These are phyloP conservation scores for Aplysia californica DNA, from an alignment of 1,140 invertebrate species.

Conservation along the genomic window DNA sequence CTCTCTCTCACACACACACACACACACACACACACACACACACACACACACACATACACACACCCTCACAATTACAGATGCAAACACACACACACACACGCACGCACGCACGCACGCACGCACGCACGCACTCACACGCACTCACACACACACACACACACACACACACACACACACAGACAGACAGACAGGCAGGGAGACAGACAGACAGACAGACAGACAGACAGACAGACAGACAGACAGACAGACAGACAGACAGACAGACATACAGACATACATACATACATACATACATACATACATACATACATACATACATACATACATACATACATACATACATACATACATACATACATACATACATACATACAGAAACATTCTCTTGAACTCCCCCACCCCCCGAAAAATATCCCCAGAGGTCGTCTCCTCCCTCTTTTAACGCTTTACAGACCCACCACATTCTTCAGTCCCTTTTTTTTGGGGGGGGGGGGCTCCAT, in stretches of 20 bases:
- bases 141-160: not conserved
- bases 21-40: constrained; percentile 8
- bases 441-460: too few species aligned
- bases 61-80: too few species aligned
- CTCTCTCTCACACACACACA: constrained; percentile 3
- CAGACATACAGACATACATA: too few species aligned
- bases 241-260: not conserved
- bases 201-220: not conserved
- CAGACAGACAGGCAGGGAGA: too few species aligned
- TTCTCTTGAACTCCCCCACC: too few species aligned
- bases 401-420: too few species aligned
- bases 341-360: constrained; percentile 17
- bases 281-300: constrained; percentile 5
- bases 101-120: not conserved
- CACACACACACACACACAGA: constrained; percentile 7
- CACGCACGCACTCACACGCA: too few species aligned
- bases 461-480: too few species aligned
- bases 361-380: constrained; percentile 10
- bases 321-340: constrained; percentile 16
- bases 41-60: constrained; percentile 1
- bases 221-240: not conserved
- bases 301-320: constrained; percentile 5
- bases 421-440: too few species aligned
- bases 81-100: too few species aligned
- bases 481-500: too few species aligned